Conservation (phyloP, 2,113 vertebrate genomes). For the Chaetodon auriga region DNA sequence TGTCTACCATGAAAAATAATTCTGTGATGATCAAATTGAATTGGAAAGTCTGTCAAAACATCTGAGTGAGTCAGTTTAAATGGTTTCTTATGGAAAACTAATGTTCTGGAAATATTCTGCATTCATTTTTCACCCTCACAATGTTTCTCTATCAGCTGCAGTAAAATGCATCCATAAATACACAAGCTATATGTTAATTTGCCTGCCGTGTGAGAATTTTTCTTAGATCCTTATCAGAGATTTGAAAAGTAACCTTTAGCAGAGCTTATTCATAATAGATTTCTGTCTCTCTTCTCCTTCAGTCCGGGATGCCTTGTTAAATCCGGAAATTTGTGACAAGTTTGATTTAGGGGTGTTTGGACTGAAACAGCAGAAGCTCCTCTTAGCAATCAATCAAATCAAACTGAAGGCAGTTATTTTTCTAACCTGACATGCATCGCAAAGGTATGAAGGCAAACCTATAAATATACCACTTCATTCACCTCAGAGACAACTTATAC, state of each 20-base stretch:
- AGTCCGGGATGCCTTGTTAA: conserved; percentile 74
- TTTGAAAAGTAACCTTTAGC: conserved; percentile 50
- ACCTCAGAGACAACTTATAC: conserved; percentile 62
- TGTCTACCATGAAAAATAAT: background rate
- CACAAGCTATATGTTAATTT: conserved; percentile 39
- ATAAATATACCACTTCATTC: conserved; percentile 76
- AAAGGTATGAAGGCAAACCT: conserved; percentile 76
- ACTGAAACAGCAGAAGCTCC: conserved; percentile 85
- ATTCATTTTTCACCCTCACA: conserved; percentile 13
- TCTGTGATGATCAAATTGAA: background rate
- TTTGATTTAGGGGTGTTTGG: conserved; percentile 86
- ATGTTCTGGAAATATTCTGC: background rate
- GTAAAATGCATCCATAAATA: conserved; percentile 24
- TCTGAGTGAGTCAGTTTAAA: background rate
- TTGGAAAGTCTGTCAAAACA: background rate
- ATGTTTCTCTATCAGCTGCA: background rate
- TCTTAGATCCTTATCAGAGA: conserved; percentile 63
- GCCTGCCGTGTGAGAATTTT: conserved; percentile 8
- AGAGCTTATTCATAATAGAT: conserved; percentile 52
- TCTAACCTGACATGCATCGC: conserved; percentile 79
- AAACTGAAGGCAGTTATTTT: conserved; percentile 84
- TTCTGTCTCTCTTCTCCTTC: conserved; percentile 48
- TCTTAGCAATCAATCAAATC: conserved; percentile 83
- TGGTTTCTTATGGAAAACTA: background rate
- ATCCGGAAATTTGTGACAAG: conserved; percentile 81